Conservation (phyloP, 2,888 invertebrate species). For the Folsomia manolachei region DNA sequence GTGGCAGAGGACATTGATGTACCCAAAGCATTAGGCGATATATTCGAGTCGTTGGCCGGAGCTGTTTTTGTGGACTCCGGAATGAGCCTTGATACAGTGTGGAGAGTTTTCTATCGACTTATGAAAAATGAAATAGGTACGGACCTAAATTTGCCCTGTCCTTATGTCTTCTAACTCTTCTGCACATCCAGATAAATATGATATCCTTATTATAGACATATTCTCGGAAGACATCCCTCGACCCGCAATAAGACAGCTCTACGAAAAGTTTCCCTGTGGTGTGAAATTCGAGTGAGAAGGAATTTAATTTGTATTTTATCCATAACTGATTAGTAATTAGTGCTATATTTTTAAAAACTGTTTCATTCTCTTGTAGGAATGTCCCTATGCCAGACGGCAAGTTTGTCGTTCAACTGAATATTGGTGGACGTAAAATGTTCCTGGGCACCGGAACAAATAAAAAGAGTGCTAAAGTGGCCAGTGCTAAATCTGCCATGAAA, state of each 20-base stretch:
- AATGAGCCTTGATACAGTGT: slow-evolving; percentile 69
- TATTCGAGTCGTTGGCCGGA: slow-evolving; percentile 87
- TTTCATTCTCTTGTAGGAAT: too few species aligned
- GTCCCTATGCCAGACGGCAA: background rate
- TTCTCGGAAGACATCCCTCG: slow-evolving; percentile 82
- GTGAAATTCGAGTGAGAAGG: slow-evolving; percentile 67
- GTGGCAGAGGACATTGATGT: slow-evolving; percentile 72
- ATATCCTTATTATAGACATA: too few species aligned
- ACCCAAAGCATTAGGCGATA: slow-evolving; percentile 86
- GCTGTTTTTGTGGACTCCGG: slow-evolving; percentile 85
- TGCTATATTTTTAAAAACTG: too few species aligned
- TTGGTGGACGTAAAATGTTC: background rate
- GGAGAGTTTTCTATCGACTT: slow-evolving; percentile 76
- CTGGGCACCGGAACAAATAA: slow-evolving; percentile 30
- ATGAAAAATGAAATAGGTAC: slow-evolving; percentile 79
- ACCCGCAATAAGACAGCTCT: slow-evolving; percentile 80
- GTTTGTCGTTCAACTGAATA: slow-evolving; percentile 3
- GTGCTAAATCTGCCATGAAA: slow-evolving; percentile 35
- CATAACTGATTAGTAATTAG: background rate
- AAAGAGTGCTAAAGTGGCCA: slow-evolving; percentile 37
- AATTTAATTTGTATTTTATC: slow-evolving; percentile 51
- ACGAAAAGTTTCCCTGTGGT: slow-evolving; percentile 76
- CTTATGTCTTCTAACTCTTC: slow-evolving; percentile 3
- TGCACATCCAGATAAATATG: background rate
- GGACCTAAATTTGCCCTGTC: background rate